Conservation (phyloP, 2,797 vertebrate genomes). For the Microtus obscurus region DNA sequence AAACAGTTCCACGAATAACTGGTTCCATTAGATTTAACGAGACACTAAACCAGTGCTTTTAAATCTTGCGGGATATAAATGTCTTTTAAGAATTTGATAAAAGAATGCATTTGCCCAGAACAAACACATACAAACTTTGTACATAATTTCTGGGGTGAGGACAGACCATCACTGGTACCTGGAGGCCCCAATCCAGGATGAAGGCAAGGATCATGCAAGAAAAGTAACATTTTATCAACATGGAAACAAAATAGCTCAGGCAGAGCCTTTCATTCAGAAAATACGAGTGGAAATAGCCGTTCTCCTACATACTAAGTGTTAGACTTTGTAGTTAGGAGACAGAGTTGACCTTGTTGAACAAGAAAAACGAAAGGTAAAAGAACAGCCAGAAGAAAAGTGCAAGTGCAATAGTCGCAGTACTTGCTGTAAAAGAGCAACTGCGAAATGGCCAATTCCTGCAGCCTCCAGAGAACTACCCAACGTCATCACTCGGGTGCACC, state of each 20-base stretch:
- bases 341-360: background rate
- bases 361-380: background rate
- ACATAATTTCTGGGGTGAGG: background rate
- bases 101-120: background rate
- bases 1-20: background rate
- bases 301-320: conserved; percentile 28
- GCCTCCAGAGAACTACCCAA: background rate
- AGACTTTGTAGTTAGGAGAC: background rate
- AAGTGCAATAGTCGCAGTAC: background rate
- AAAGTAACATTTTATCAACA: conserved; percentile 37
- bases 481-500: background rate
- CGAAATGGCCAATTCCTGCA: background rate
- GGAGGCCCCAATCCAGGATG: background rate
- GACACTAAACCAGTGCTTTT: background rate
- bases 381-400: background rate
- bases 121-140: background rate
- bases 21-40: conserved; percentile 56
- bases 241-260: conserved; percentile 3
- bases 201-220: conserved; percentile 31
- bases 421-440: background rate
- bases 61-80: background rate
- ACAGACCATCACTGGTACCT: background rate
- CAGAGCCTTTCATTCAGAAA: conserved; percentile 45
- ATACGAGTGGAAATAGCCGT: conserved; percentile 12
- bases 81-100: background rate